Conservation (phyloP, 2,888 invertebrate species). For the Mamestra brassicae region DNA sequence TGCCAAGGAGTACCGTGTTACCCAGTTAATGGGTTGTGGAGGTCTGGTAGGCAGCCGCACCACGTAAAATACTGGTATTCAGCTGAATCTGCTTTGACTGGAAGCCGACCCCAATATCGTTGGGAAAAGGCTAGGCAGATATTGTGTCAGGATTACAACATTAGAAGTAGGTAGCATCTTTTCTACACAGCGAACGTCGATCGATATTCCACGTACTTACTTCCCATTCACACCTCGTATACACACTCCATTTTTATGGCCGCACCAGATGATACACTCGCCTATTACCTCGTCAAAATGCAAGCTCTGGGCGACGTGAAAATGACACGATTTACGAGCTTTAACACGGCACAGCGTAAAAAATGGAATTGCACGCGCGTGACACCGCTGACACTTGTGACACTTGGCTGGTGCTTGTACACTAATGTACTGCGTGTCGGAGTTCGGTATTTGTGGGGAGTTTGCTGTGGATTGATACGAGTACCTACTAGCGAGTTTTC, state of each 20-base stretch:
- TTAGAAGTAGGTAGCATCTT: background rate
- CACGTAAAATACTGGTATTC: too few relatives aligned
- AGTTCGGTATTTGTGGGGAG: constrained; percentile 21
- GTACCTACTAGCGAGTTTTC: background rate
- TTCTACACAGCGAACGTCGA: background rate
- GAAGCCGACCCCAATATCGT: too few relatives aligned
- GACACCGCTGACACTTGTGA: constrained; percentile 49
- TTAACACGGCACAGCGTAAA: constrained; percentile 68
- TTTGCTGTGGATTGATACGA: constrained; percentile 7
- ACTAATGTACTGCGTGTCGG: constrained; percentile 53
- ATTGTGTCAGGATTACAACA: too few relatives aligned
- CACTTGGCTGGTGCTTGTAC: constrained; percentile 42
- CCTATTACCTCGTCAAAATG: constrained; percentile 79
- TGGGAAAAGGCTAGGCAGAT: too few relatives aligned
- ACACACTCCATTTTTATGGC: constrained; percentile 51
- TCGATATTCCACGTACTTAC: background rate
- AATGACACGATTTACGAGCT: constrained; percentile 81
- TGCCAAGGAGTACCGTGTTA: too few relatives aligned
- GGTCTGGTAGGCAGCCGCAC: too few relatives aligned
- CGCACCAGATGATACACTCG: constrained; percentile 71
- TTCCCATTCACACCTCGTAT: background rate
- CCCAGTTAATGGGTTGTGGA: too few relatives aligned
- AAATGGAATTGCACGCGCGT: constrained; percentile 62
- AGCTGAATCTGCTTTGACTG: too few relatives aligned
- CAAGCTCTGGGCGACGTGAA: constrained; percentile 74